A percentile compares a stretch with the other conserved stretches of the same genome.
Conservation (phyloP, 2,797 vertebrate genomes). For the Champsocephalus esox region DNA sequence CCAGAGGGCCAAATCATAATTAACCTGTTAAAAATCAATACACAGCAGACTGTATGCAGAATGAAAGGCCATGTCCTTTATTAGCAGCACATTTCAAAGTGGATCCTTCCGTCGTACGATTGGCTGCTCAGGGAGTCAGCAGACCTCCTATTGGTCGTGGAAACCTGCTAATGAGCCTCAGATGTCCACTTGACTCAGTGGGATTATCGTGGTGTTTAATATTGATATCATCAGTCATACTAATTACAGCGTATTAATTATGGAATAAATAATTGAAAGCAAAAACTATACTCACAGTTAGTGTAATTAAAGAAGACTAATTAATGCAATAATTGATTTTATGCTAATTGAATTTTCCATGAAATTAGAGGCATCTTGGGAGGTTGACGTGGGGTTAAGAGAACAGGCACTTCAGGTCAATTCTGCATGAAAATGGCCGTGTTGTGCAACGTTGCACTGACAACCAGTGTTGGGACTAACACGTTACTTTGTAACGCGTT, state of each 20-base stretch:
- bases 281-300: constrained; percentile 81
- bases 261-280: constrained; percentile 84
- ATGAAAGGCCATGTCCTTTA: constrained; percentile 32
- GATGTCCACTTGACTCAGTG: constrained; percentile 68
- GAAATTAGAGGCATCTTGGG: constrained; percentile 78
- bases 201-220: constrained; percentile 74
- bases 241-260: constrained; percentile 87
- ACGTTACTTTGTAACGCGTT: no score
- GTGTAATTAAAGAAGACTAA: constrained; percentile 86
- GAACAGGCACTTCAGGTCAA: constrained; percentile 21
- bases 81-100: constrained; percentile 50
- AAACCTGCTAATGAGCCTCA: constrained; percentile 61
- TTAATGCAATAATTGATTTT: constrained; percentile 88
- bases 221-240: constrained; percentile 76
- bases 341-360: constrained; percentile 85
- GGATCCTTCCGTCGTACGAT: constrained; percentile 34
- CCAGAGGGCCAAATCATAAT: constrained; percentile 47
- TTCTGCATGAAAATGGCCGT: background rate
- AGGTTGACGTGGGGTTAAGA: constrained; percentile 50
- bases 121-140: constrained; percentile 50
- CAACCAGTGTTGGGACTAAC: background rate
- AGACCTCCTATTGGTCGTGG: constrained; percentile 47
- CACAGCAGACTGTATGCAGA: constrained; percentile 30
- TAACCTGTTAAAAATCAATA: constrained; percentile 61
- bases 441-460: background rate